phyloP scores from a whole-genome alignment of 1,140 invertebrate genomes.

The Odontomachus brunneus region DNA sequence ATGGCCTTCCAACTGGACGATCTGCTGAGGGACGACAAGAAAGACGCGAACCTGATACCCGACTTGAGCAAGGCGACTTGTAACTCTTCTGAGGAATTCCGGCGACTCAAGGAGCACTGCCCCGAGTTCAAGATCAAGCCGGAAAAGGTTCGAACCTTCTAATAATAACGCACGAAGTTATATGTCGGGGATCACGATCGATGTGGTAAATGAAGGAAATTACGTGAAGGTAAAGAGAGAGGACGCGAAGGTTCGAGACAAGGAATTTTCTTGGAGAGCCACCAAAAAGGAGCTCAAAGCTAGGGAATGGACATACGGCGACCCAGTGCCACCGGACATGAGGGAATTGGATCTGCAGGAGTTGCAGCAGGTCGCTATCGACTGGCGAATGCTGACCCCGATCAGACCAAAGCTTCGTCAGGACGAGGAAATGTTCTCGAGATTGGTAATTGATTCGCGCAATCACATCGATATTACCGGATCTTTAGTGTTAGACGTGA shows the following conservation, averaged over 20 bases:
- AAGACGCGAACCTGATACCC: slow-evolving; percentile 92
- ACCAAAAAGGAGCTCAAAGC: slow-evolving; percentile 88
- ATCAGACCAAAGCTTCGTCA: slow-evolving; percentile 91
- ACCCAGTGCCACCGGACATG: slow-evolving; percentile 94
- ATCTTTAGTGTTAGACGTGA: too few species aligned
- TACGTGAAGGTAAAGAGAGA: slow-evolving; percentile 82
- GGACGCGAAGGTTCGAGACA: slow-evolving; percentile 84
- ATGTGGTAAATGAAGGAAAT: slow-evolving; percentile 1
- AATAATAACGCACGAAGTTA: neutral
- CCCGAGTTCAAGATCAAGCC: slow-evolving; percentile 95
- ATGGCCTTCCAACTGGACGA: slow-evolving; percentile 92
- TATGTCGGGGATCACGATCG: neutral
- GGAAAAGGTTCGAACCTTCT: slow-evolving; percentile 89
- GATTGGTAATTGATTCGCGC: slow-evolving; percentile 79
- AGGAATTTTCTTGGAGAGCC: slow-evolving; percentile 88
- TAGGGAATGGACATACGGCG: slow-evolving; percentile 89
- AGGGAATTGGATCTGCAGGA: slow-evolving; percentile 91
- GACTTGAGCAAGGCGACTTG: slow-evolving; percentile 93
- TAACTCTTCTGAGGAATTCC: slow-evolving; percentile 92
- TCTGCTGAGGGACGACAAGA: slow-evolving; percentile 92
- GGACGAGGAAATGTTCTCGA: slow-evolving; percentile 95
- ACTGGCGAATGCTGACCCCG: slow-evolving; percentile 96
- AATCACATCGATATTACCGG: too few species aligned
- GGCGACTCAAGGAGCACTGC: slow-evolving; percentile 92
- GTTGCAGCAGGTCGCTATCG: slow-evolving; percentile 93